Evolutionary conservation across 2,797 vertebrate genomes (phyloP).

Genomic region (Tapera naevia): DNA sequence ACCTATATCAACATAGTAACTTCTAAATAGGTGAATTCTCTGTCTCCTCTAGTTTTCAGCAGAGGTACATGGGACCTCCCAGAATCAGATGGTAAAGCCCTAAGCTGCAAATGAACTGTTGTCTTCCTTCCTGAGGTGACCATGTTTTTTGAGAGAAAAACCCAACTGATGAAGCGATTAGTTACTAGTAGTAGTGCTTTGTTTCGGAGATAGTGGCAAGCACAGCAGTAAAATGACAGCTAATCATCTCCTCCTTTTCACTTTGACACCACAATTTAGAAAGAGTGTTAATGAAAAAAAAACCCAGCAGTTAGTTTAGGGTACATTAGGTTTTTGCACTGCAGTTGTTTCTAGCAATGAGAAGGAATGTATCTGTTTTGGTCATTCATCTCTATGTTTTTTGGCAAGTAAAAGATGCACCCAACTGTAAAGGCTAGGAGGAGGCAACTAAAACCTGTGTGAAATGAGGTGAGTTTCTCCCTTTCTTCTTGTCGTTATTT

Average conservation of each 20-base stretch:
- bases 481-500: conserved; percentile 9
- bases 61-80: background rate
- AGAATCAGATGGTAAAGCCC: background rate
- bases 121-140: conserved; percentile 61
- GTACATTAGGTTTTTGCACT: background rate
- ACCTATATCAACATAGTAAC: background rate
- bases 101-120: conserved; percentile 26
- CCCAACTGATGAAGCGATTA: conserved; percentile 8
- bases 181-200: conserved; percentile 40
- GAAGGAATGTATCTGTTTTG: conserved; percentile 12
- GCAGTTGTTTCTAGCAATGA: conserved; percentile 16
- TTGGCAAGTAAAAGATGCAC: background rate
- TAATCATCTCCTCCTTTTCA: conserved; percentile 37
- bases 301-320: background rate
- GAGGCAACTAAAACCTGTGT: background rate
- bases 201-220: conserved; percentile 15
- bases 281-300: background rate
- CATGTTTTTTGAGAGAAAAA: background rate
- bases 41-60: background rate
- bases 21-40: background rate
- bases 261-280: conserved; percentile 35
- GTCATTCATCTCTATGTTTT: background rate
- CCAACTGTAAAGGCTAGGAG: background rate
- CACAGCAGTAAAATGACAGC: conserved; percentile 7
- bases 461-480: conserved; percentile 5